Evolutionary conservation across 2,888 invertebrate genomes (phyloP), one percentile per base, ranked within the genome.

Genomic region (Pyrrhosoma nymphula): DNA sequence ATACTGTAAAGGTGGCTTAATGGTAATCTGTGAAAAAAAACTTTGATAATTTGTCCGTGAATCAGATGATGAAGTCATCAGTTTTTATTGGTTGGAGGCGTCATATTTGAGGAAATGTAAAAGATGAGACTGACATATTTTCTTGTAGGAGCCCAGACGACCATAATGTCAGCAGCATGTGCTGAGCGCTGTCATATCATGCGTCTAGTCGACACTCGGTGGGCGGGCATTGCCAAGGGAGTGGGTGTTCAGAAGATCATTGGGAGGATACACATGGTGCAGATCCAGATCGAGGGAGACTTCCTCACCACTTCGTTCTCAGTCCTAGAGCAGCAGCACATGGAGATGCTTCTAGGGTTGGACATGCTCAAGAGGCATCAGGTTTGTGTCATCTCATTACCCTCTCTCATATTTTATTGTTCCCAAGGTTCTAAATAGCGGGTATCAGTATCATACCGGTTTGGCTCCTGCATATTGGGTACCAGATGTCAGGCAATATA

Each of bases 351-450:
- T 95, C 97, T 99, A 26, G 99, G 99, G 0, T 97, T 99, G 95
- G 99, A 99, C 96, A 99, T 99, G 99, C 97, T 99, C 0, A 99
- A 99, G 97, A 97, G 99, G 96, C 99, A 99, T 97, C 99, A 99
- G 98, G 99, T 98, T 96, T 95, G 96, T 95, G 88, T 35, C 56
- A 90, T 63, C 39, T 75, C 56, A 39, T 69, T 95, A 90, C 26
- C 88, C 26, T 26, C n/a, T 95, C 55, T 4, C 82, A 95, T 95
- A 56, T 55, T 56, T 88, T 26, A 16, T 30, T 93, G 56, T 47
- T 23, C 6, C 30, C n/a, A 95, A 69, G 10, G 82, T 0, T 16
- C 20, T 35, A 47, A 47, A 47, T 47, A 47, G 47, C 8, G 47
- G 47, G 8, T 47, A 47, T 47, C 8, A 8, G 47, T 2, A 47